Base-by-base conservation (phyloP, 1,140 invertebrate species). In the Calliphora vicina region DNA sequence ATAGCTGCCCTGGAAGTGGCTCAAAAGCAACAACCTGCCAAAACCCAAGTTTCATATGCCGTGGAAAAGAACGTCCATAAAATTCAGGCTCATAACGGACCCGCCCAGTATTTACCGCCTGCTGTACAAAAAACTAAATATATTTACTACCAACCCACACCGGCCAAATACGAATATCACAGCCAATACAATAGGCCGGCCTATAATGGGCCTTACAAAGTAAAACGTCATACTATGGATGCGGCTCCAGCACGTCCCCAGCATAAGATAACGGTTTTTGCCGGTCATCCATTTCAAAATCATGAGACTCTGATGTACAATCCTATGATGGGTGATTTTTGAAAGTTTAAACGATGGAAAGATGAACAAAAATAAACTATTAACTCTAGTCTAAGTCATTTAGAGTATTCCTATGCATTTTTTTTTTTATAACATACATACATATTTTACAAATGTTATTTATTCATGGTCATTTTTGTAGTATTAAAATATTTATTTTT, bases 1-100 rank as follows among this genome's bases (percentile, higher is more conserved):
- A 89, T 89, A n/a, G 88, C 88, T 25, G 88, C 88, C 10, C 67
- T 89, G 74, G 88, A 89, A 72, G 88, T 89, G 83, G 87, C 88
- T 81, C 89, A 89, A 57, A 84, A 86, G 10, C 87, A 87, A 26
- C 86, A 84, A 0, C 82, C 83, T 0, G 50, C 67, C 9, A 80
- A 50, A 42, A 85, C 57, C 13, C 57, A 25, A 9, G 78, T n/a
- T 85, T 85, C 0, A 83, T 89, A 88, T 81, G 82, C 88, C 43
- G 86, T 89, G 12, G 88, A 89, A 80, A 89, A 89, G 57, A 88
- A 89, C 76, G 86, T 89, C 61, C 86, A 89, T 67, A 89, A 89
- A 57, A 82, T 84, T 26, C 73, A 84, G n/a, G 50, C 73, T 3
- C 15, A 42, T 15, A 76, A 42, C 23, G 73, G 35, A 20, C 85